Evolutionary conservation across 2,888 invertebrate species (phyloP).

Genomic region (Argyresthia albistria): DNA sequence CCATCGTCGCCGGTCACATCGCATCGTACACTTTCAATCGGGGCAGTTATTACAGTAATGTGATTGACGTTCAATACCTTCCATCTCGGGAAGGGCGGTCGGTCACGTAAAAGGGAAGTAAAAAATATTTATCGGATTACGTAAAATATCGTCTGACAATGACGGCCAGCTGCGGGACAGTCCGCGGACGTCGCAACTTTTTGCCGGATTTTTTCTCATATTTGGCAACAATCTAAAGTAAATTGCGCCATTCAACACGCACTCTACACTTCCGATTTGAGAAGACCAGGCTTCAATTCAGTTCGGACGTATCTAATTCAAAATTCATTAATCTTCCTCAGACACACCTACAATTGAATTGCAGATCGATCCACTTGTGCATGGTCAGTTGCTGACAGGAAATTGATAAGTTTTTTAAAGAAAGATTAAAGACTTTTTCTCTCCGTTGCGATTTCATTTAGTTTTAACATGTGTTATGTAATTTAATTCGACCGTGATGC

Average conservation of each 20-base stretch:
- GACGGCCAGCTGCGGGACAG: constrained; percentile 55
- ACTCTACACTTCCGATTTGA: constrained; percentile 59
- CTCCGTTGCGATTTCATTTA: no score
- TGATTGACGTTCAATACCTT: constrained; percentile 8
- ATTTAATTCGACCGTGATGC: no score
- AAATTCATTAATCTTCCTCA: constrained; percentile 62
- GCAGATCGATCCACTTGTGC: constrained; percentile 47
- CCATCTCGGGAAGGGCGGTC: constrained; percentile 13
- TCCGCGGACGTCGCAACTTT: constrained; percentile 34
- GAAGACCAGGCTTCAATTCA: constrained; percentile 59
- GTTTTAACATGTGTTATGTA: no score
- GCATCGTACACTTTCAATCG: not conserved
- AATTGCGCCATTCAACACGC: constrained; percentile 52
- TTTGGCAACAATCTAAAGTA: constrained; percentile 53
- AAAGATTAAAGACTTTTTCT: not conserved
- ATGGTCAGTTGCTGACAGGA: constrained; percentile 71
- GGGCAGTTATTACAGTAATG: not conserved
- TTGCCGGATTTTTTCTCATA: constrained; percentile 33
- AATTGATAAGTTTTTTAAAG: constrained; percentile 43
- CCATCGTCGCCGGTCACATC: not conserved
- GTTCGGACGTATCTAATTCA: constrained; percentile 65
- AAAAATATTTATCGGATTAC: constrained; percentile 66
- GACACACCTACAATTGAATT: constrained; percentile 24
- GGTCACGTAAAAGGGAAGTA: constrained; percentile 22
- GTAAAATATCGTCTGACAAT: constrained; percentile 25